Base-by-base conservation (phyloP, 2,113 vertebrate species). In the Helogale parvula region DNA sequence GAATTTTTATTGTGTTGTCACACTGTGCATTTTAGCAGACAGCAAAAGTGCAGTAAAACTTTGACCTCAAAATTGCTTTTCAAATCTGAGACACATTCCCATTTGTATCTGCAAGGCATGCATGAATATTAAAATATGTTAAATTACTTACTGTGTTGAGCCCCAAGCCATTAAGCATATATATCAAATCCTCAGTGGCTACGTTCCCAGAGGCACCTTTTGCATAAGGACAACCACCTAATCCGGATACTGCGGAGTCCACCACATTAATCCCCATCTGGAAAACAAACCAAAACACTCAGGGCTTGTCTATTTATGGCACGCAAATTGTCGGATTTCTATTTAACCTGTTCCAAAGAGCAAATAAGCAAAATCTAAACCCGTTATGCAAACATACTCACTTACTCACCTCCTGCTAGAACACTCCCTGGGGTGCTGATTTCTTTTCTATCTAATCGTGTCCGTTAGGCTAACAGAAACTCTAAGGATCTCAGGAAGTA, bases 191-290 rank as follows among this genome's bases (percentile, higher is more conserved):
- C 96, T 99, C 99, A 45, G 99, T 99, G 97, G 99, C 99, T 96
- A 99, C 99, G 57, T 99, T 99, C 97, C 99, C 99, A 97, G 99
- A 99, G 88, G 99, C 99, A 97, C 99, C 99, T 98, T 98, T 99
- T 74, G 99, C 99, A 66, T 99, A 99, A 27, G 99, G 99, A 98
- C 99, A 99, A 14, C 99, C 99, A 90, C 99, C 99, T 97, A 99
- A 99, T 85, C 99, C 99, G 5, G 99, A 99, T 65, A 99, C 99
- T 8, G 99, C 99, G 8, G 99, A 99, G 98, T 99, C 99, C 97
- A 99, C 99, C 94, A 99, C 99, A 76, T 98, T 98, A 97, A 99
- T 98, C 96, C 99, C 99, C 99, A 99, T 99, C 99, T 99, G 98
- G 72, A 98, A 98, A 98, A 98, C 0, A 98, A 98, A 91, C 97